Evolutionary conservation across 2,113 vertebrate species (phyloP).

Genomic region (Rattus rattus): DNA sequence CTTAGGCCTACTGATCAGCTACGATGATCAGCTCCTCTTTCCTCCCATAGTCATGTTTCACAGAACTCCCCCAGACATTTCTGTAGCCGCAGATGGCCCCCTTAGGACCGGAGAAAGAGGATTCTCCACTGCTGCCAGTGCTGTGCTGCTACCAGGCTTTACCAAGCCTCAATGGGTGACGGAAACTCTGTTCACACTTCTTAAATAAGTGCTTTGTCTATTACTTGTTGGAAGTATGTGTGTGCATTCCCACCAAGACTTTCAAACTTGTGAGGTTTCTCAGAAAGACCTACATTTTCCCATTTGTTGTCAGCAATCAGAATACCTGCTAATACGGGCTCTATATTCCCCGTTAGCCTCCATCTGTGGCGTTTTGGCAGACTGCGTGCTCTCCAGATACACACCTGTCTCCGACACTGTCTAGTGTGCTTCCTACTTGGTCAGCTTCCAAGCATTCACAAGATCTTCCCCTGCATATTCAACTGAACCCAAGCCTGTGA

Average conservation of each 20-base stretch:
- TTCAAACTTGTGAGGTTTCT: conserved; percentile 12
- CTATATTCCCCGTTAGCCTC: conserved; percentile 4
- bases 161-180: background rate
- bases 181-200: background rate
- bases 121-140: background rate
- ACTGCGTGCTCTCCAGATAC: background rate
- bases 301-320: background rate
- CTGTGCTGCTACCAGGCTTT: background rate
- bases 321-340: background rate
- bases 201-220: background rate
- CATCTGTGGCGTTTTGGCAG: background rate
- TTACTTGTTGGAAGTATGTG: background rate
- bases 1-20: background rate
- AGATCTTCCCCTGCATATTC: background rate
- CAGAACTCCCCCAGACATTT: background rate
- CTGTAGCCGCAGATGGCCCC: background rate
- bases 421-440: background rate
- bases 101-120: background rate
- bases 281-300: background rate
- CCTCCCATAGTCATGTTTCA: background rate
- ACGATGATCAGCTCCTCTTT: background rate
- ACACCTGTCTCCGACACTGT: background rate
- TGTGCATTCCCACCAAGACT: background rate
- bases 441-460: conserved; percentile 38
- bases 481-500: conserved; percentile 1